Conservation (phyloP, 2,797 vertebrate species). For the Phrynocephalus guinanensis region DNA sequence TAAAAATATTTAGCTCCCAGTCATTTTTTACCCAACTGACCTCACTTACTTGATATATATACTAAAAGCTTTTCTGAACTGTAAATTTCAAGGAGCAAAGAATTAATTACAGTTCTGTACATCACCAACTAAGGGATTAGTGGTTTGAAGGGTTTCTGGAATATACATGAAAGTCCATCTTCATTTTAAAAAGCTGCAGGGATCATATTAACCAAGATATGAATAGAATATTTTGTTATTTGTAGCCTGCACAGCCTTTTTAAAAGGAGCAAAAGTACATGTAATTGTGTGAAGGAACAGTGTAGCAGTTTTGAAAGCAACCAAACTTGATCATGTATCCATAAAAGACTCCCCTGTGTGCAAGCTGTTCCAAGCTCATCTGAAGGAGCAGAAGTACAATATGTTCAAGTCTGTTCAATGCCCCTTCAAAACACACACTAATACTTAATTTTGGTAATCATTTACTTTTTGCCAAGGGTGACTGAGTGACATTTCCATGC, state of each 20-base stretch:
- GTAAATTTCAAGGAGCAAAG: constrained; percentile 17
- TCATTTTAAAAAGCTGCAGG: not conserved
- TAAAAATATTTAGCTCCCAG: constrained; percentile 11
- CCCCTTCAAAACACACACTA: not conserved
- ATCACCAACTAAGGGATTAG: constrained; percentile 1
- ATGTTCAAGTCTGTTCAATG: not conserved
- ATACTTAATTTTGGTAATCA: not conserved
- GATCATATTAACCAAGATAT: not conserved
- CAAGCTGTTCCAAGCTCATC: not conserved
- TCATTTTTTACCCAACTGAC: not conserved
- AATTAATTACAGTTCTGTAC: constrained; percentile 24
- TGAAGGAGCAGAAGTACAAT: not conserved
- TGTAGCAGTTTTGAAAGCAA: not conserved
- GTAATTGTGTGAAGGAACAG: not conserved
- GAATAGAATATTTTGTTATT: not conserved
- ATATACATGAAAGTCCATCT: constrained; percentile 11
- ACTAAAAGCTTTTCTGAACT: constrained; percentile 14
- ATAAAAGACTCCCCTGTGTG: not conserved
- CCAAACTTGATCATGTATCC: not conserved
- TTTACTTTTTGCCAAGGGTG: not conserved
- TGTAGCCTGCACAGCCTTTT: not conserved
- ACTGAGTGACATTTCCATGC: not conserved
- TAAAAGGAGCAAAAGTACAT: not conserved
- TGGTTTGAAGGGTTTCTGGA: not conserved
- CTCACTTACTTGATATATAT: constrained; percentile 19